Conservation (phyloP, 2,888 invertebrate species). For the Diploptera punctata region DNA sequence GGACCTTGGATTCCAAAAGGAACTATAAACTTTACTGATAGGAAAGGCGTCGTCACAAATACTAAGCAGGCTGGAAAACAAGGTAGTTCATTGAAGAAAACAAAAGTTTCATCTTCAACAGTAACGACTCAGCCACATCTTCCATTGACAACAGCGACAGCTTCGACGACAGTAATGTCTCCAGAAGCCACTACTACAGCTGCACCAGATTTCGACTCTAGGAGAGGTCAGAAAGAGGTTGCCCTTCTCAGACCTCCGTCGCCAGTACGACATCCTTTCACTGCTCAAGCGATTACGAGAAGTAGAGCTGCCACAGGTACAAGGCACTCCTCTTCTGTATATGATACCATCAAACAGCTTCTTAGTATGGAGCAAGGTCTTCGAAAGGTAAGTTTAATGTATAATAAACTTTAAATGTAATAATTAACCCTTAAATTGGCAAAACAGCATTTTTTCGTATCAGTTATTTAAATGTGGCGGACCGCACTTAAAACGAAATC, state of each 20-base stretch:
- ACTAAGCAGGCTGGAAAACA: not conserved
- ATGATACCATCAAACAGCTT: conserved; percentile 64
- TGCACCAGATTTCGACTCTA: conserved; percentile 47
- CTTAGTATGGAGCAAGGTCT: conserved; percentile 61
- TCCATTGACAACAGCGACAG: not conserved
- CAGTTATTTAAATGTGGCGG: no score
- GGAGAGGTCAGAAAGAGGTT: conserved; percentile 67
- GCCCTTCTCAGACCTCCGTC: conserved; percentile 67
- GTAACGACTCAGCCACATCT: conserved; percentile 48
- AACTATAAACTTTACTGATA: conserved; percentile 46
- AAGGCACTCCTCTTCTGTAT: conserved; percentile 55
- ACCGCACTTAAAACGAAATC: no score
- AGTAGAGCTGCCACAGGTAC: not conserved
- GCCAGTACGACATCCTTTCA: conserved; percentile 61
- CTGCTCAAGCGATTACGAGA: conserved; percentile 57
- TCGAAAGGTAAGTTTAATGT: conserved; percentile 66
- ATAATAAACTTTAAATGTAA: no score
- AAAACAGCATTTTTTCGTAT: no score
- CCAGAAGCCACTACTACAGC: conserved; percentile 39
- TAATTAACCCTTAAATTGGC: no score
- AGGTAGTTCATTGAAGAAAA: conserved; percentile 44
- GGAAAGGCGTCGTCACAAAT: conserved; percentile 39
- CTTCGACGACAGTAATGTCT: conserved; percentile 11
- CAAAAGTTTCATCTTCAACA: conserved; percentile 54
- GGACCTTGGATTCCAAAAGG: conserved; percentile 40